A percentile compares a stretch with the other conserved stretches of the same genome.
These are phyloP conservation scores for Margarornis squamiger DNA, from an alignment of 2,797 vertebrate species.

Conservation along the genomic window DNA sequence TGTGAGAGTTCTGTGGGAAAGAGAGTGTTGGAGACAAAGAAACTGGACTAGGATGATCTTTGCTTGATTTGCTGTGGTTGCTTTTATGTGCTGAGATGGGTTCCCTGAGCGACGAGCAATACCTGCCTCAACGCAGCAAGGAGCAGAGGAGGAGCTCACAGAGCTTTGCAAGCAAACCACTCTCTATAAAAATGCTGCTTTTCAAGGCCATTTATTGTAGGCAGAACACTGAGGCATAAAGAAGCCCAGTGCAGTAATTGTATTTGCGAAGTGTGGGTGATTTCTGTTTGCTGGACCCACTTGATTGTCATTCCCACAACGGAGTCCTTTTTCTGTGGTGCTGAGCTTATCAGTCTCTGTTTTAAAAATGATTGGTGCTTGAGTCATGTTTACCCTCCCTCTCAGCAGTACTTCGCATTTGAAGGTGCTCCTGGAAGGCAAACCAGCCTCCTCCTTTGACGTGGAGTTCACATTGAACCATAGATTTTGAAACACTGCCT, in stretches of 20 bases:
- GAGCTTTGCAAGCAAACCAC: not conserved
- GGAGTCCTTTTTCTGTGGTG: not conserved
- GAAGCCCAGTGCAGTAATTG: not conserved
- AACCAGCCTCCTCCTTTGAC: not conserved
- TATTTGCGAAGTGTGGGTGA: not conserved
- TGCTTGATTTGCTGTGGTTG: not conserved
- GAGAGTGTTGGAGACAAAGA: not conserved
- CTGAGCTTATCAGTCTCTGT: not conserved
- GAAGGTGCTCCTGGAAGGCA: not conserved
- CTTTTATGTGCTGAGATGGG: not conserved
- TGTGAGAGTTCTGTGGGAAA: not conserved
- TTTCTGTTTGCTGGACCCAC: not conserved
- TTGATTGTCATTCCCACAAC: not conserved
- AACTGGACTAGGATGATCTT: not conserved
- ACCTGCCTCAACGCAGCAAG: not conserved
- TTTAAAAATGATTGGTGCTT: not conserved
- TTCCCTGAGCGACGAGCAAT: not conserved
- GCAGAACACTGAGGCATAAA: not conserved
- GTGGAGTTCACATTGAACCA: not conserved
- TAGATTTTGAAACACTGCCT: fast-evolving
- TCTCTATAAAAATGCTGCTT: not conserved
- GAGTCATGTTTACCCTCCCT: not conserved
- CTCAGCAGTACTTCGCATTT: not conserved
- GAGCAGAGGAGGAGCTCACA: not conserved
- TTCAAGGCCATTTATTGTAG: not conserved